Evolutionary conservation across 2,888 invertebrate genomes (phyloP).

Genomic region (Hylaea fasciaria): DNA sequence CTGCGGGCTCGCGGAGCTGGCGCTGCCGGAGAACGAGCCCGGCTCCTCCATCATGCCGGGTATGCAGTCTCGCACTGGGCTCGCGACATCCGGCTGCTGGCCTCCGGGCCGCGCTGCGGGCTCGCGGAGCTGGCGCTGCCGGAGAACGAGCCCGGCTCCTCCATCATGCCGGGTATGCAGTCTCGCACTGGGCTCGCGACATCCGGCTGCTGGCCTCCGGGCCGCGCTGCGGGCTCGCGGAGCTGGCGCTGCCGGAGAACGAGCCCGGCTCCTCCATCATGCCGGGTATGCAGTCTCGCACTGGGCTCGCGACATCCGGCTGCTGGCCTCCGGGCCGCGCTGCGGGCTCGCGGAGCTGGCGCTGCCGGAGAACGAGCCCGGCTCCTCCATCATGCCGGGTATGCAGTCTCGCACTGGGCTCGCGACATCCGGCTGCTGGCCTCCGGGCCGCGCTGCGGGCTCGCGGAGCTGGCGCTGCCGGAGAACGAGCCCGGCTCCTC

Average conservation of each 20-base stretch:
- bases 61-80: too few relatives aligned
- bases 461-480: constrained; percentile 96
- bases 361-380: constrained; percentile 99
- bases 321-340: constrained; percentile 97
- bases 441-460: constrained; percentile 97
- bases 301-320: constrained; percentile 94
- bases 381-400: constrained; percentile 99
- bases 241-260: constrained; percentile 97
- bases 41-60: constrained; percentile 99
- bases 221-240: constrained; percentile 97
- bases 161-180: constrained; percentile 99
- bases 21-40: constrained; percentile 98
- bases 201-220: constrained; percentile 97
- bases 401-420: too few relatives aligned
- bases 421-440: constrained; percentile 96
- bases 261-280: constrained; percentile 99
- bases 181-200: too few relatives aligned
- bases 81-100: constrained; percentile 96
- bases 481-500: constrained; percentile 99
- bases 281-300: constrained; percentile 98
- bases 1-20: constrained; percentile 97
- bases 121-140: constrained; percentile 96
- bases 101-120: constrained; percentile 98
- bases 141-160: constrained; percentile 99
- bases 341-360: constrained; percentile 97